A percentile compares a stretch with the other conserved stretches of the same genome.
Conservation (phyloP, 2,888 invertebrate genomes). For the Dysmachus trigonus region DNA sequence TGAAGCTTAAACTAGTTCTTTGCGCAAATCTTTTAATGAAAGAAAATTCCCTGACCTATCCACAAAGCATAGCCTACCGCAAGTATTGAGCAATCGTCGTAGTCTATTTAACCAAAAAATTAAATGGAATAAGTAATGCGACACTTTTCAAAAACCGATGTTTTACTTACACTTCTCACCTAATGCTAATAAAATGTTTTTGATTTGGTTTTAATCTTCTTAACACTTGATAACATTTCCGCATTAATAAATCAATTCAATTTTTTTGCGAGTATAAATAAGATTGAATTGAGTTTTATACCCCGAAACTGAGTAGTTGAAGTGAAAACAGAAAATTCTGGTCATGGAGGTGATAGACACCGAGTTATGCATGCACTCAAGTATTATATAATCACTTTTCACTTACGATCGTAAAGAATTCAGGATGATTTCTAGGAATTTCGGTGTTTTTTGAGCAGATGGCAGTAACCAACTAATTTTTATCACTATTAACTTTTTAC, state of each 20-base stretch:
- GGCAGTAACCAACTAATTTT: neutral
- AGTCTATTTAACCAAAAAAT: neutral
- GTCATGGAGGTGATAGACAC: too few species aligned
- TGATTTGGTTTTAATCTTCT: neutral
- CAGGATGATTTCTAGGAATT: neutral
- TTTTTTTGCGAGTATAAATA: neutral
- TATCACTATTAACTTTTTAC: neutral
- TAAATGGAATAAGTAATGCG: neutral
- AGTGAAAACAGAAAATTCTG: neutral
- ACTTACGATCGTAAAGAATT: neutral
- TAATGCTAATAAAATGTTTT: neutral
- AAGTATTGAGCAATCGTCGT: neutral
- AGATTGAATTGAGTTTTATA: neutral
- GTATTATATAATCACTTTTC: neutral
- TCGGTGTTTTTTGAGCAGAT: neutral
- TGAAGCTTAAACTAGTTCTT: neutral
- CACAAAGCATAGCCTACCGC: neutral
- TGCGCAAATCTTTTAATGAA: neutral
- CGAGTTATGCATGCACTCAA: neutral
- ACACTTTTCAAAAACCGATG: neutral
- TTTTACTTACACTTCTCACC: neutral
- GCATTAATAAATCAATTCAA: neutral
- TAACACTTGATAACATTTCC: neutral
- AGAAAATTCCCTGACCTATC: neutral
- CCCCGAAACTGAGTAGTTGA: neutral